A percentile compares a stretch with the other conserved stretches of the same genome.
phyloP scores from a whole-genome alignment of 64 coral and sea anemone genomes.

The Acropora tenuis region DNA sequence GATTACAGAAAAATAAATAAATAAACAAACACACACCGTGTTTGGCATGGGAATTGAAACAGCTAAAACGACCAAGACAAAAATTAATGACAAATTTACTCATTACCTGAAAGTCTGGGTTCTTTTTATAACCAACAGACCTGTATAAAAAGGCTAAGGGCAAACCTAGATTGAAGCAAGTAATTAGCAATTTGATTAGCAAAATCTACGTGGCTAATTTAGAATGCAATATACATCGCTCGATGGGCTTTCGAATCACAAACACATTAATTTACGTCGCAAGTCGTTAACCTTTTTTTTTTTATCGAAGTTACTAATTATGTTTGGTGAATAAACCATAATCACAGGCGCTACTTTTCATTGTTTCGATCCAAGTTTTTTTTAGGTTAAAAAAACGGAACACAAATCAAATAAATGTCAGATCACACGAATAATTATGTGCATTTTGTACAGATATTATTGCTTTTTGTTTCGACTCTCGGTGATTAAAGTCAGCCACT shows the following conservation, averaged over 20 bases:
- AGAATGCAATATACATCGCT: neutral
- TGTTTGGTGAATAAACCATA: no score
- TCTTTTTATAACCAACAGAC: slow-evolving; percentile 33
- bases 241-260: neutral
- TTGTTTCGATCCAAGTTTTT: no score
- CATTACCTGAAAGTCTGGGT: slow-evolving; percentile 36
- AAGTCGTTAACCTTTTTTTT: no score
- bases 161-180: slow-evolving; percentile 27
- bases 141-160: slow-evolving; percentile 53
- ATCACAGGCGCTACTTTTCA: no score
- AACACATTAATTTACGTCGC: neutral
- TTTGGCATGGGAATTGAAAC: no score
- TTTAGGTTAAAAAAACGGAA: no score
- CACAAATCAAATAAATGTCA: neutral
- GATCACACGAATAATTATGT: neutral
- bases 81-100: neutral
- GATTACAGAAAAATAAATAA: neutral
- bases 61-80: neutral
- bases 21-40: neutral
- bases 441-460: neutral
- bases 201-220: no score
- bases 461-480: neutral
- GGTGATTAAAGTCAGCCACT: neutral
- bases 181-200: neutral
- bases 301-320: no score